Conservation (phyloP, 2,113 vertebrate genomes). For the Scalopus aquaticus region DNA sequence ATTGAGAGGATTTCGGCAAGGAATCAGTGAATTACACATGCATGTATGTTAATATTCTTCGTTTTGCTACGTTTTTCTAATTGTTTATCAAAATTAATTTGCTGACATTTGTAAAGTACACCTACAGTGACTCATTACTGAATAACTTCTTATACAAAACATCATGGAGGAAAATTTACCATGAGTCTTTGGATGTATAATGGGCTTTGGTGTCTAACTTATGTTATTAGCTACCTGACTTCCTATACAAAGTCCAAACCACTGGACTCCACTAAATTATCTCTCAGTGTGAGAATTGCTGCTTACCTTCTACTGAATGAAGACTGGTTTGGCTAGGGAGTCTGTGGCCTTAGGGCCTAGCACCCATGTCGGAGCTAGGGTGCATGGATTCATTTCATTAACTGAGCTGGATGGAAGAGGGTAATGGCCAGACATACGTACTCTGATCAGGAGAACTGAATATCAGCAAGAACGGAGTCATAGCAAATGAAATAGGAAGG, state of each 20-base stretch:
- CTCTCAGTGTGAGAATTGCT: slow-evolving; percentile 18
- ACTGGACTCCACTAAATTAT: slow-evolving; percentile 38
- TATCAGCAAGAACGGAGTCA: slow-evolving; percentile 40
- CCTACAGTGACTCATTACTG: slow-evolving; percentile 37
- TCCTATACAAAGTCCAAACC: slow-evolving; percentile 27
- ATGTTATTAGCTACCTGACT: slow-evolving; percentile 35
- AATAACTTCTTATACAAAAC: slow-evolving; percentile 21
- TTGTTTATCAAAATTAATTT: slow-evolving; percentile 44
- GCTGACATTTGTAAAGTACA: slow-evolving; percentile 52
- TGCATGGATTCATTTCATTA: slow-evolving; percentile 24
- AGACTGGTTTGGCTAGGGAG: neutral
- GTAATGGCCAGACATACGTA: neutral
- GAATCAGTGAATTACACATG: slow-evolving; percentile 10
- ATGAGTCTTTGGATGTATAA: neutral
- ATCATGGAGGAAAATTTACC: slow-evolving; percentile 2
- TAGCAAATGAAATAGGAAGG: slow-evolving; percentile 18
- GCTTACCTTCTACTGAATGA: neutral
- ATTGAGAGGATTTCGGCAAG: slow-evolving; percentile 40
- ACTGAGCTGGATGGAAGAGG: neutral
- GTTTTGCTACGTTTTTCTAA: slow-evolving; percentile 24
- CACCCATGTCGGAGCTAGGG: neutral
- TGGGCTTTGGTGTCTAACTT: slow-evolving; percentile 32
- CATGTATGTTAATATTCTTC: neutral
- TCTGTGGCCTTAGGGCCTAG: neutral
- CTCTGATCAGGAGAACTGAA: neutral